Evolutionary conservation across 2,888 invertebrate genomes (phyloP).

Genomic region (Andrena minutula): DNA sequence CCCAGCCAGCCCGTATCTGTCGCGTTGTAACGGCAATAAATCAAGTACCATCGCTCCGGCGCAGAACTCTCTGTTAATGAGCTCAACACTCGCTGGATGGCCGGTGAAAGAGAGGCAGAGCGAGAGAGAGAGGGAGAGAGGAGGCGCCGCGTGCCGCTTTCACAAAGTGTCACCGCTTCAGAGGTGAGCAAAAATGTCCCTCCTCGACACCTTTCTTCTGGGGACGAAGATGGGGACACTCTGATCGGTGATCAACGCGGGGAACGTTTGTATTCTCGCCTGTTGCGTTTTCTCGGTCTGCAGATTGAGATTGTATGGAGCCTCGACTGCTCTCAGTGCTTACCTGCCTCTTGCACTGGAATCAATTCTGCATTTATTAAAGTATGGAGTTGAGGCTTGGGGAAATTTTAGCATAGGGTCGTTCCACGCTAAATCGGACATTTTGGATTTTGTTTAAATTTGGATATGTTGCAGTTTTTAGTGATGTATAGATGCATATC

Average conservation of each 20-base stretch:
- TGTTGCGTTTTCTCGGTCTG: no score
- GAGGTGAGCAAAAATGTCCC: slow-evolving; percentile 9
- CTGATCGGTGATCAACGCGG: background rate
- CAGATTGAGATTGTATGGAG: no score
- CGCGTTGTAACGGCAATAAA: slow-evolving; percentile 65
- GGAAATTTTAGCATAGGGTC: no score
- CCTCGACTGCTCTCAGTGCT: no score
- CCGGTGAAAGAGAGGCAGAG: background rate
- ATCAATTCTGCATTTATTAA: no score
- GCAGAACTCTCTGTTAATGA: slow-evolving; percentile 50
- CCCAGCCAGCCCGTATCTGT: slow-evolving; percentile 58
- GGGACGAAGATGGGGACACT: background rate
- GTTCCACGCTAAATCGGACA: no score
- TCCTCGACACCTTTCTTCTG: background rate
- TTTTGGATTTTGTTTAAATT: no score
- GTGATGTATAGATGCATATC: no score
- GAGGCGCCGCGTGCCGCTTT: slow-evolving; percentile 29
- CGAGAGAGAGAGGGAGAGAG: background rate
- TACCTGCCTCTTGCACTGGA: no score
- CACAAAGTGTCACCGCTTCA: slow-evolving; percentile 33
- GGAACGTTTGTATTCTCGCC: background rate
- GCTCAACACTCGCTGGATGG: slow-evolving; percentile 39
- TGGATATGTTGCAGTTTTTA: no score
- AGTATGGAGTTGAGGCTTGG: no score
- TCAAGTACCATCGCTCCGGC: slow-evolving; percentile 57